These are phyloP conservation scores for Lamproptera curius DNA, from an alignment of 2,888 invertebrate species.

Conservation along the genomic window DNA sequence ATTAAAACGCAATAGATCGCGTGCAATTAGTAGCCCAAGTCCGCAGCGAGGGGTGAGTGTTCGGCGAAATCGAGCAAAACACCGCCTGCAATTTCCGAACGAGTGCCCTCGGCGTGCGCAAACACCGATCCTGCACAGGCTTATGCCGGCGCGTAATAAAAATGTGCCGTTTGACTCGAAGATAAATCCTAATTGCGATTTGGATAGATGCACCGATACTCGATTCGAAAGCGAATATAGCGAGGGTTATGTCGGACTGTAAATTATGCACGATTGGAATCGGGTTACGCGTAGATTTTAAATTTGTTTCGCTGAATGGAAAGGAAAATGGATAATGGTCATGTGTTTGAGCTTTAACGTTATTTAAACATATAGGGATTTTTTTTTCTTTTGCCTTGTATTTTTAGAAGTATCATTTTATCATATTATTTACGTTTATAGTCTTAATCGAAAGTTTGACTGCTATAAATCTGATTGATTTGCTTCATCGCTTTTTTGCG, in stretches of 20 bases:
- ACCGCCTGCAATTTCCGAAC: conserved; percentile 31
- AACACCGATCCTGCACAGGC: conserved; percentile 15
- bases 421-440: too few species aligned
- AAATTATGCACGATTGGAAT: conserved; percentile 9
- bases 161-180: conserved; percentile 15
- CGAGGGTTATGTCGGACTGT: neutral
- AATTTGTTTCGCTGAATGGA: too few species aligned
- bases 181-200: conserved; percentile 20
- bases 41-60: conserved; percentile 14
- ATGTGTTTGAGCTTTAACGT: too few species aligned
- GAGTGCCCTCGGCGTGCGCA: conserved; percentile 23
- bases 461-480: too few species aligned
- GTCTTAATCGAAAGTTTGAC: too few species aligned
- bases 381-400: too few species aligned
- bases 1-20: conserved; percentile 23
- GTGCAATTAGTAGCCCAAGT: conserved; percentile 16
- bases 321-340: too few species aligned
- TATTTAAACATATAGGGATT: too few species aligned
- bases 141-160: conserved; percentile 8
- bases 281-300: too few species aligned
- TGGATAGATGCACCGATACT: conserved; percentile 14
- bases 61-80: conserved; percentile 29
- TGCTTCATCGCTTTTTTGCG: too few species aligned
- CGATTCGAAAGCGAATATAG: conserved; percentile 7
- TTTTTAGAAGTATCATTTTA: too few species aligned